These are phyloP conservation scores for Pygoscelis antarcticus DNA, from an alignment of 2,113 vertebrate genomes.

Conservation along the genomic window DNA sequence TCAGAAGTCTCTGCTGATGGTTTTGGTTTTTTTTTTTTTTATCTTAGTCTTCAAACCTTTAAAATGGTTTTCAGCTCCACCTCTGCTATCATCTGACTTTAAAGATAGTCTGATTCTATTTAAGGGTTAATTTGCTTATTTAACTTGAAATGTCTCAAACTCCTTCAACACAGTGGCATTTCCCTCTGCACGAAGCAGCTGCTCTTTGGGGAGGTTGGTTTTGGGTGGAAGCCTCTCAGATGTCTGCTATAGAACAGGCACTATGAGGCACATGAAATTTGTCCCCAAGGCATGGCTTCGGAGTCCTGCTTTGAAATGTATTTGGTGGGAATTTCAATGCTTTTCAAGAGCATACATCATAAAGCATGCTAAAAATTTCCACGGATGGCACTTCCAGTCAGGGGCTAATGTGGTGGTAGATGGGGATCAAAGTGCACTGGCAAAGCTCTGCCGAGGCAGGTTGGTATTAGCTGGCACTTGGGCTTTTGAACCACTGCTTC, in stretches of 20 bases:
- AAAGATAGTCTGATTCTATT: background rate
- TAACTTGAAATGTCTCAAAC: background rate
- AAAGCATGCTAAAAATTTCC: background rate
- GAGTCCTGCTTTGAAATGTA: background rate
- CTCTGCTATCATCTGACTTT: background rate
- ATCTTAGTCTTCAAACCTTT: background rate
- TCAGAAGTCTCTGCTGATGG: background rate
- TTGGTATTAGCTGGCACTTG: background rate
- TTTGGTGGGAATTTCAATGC: background rate
- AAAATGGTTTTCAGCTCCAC: background rate
- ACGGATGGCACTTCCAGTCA: background rate
- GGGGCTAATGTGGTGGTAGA: background rate
- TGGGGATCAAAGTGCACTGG: background rate
- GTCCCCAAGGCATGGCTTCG: background rate
- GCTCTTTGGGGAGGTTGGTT: background rate
- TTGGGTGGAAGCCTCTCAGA: background rate
- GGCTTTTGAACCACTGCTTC: background rate
- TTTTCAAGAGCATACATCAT: background rate
- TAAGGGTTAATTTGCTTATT: background rate
- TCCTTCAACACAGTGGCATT: background rate
- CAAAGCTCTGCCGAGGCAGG: background rate
- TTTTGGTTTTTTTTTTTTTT: background rate
- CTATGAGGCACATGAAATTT: background rate
- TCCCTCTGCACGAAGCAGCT: background rate
- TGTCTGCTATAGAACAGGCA: background rate